Evolutionary conservation across 1,140 invertebrate genomes (phyloP), one percentile per base, ranked within the genome.

Genomic region (Aphidius gifuensis): DNA sequence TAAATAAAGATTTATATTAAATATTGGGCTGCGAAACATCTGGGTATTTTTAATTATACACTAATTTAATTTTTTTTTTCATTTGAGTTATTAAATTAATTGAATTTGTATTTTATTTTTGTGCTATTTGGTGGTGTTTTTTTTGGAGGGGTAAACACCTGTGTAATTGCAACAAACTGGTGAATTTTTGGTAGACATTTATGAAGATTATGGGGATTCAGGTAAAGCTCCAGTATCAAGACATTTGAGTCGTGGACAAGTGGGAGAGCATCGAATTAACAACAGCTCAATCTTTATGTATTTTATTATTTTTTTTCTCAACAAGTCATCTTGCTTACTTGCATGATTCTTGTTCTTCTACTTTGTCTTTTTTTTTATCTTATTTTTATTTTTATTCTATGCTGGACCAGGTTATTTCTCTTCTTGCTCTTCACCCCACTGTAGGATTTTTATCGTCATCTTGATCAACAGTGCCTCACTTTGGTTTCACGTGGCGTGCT

Each of bases 201-300:
- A 16, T 16, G 16, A 16, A 16, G 16, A 16, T 16, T 16, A 16
- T 32, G 23, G 2, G 23, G 4, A 32, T 32, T 32, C 23, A 32
- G 23, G 23, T 32, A 32, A 32, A 32, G 23, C 4, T 32, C 5
- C 9, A 8, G 43, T 11, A 80, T 80, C 78, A 78, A 79, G 77
- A 79, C 75, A 77, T 79, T 80, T 68, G 71, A 74, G 71, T 74
- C 70, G 47, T 9, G 64, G 75, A 78, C 77, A 76, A 72, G 75
- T 8, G 7, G 4, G 69, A 69, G 44, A 76, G 75, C 74, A 78
- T 74, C 72, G 74, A 75, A 32, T 73, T 73, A 77, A 11, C 76
- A 79, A 81, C 79, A 80, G 78, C 79, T 81, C 79, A 81, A 81
- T 81, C 79, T 77, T 39, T 70, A 78, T 77, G 73, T 75, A 78